Conservation (phyloP, 2,113 vertebrate species). For the Phylloscopus whistleri region DNA sequence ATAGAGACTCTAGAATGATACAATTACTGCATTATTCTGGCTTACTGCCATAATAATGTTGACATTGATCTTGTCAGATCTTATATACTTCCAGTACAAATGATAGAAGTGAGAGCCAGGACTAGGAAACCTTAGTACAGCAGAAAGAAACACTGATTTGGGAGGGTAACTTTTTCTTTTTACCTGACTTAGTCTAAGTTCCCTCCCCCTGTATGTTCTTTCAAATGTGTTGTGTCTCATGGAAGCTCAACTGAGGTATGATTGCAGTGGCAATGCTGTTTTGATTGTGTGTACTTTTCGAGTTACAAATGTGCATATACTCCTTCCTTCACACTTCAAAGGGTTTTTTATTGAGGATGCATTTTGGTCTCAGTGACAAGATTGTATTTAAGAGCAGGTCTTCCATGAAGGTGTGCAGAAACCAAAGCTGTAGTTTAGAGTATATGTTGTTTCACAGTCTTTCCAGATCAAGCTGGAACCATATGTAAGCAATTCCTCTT, state of each 20-base stretch:
- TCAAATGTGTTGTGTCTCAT: neutral
- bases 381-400: neutral
- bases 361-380: neutral
- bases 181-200: neutral
- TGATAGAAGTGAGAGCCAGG: neutral
- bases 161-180: neutral
- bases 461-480: neutral
- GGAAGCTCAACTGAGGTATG: neutral
- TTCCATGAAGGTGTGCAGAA: neutral
- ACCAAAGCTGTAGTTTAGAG: neutral
- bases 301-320: neutral
- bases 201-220: neutral
- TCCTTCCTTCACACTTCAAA: neutral
- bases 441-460: neutral
- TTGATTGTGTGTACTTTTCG: neutral
- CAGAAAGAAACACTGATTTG: neutral
- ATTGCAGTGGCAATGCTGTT: neutral
- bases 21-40: conserved; percentile 10
- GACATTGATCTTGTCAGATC: neutral
- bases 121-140: neutral
- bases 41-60: neutral
- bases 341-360: neutral
- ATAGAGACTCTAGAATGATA: neutral
- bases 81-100: neutral
- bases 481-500: neutral